Conservation (phyloP, 2,113 vertebrate genomes). For the Lagopus muta region DNA sequence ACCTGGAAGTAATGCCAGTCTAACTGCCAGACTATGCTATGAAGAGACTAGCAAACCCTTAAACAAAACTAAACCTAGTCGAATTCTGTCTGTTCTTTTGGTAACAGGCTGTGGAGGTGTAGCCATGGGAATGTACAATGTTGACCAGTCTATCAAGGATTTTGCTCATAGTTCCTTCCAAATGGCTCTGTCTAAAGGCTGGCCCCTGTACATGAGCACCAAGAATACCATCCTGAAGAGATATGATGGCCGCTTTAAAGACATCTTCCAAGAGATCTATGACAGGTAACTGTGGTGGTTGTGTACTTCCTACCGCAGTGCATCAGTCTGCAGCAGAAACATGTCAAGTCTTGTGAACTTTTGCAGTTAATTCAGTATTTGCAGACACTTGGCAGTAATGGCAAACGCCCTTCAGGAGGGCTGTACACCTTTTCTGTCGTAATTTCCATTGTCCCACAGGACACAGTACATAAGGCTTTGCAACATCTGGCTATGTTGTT, state of each 20-base stretch:
- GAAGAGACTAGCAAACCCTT: not conserved
- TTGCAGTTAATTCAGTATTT: not conserved
- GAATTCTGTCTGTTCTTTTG: not conserved
- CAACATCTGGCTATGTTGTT: not conserved
- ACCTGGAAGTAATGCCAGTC: not conserved
- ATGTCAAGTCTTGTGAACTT: not conserved
- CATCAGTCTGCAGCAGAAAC: not conserved
- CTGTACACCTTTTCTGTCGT: fast-evolving
- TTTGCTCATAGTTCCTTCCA: constrained; percentile 99
- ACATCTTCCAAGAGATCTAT: constrained; percentile 99
- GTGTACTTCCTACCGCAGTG: not conserved
- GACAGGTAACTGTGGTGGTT: constrained; percentile 84
- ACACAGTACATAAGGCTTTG: not conserved
- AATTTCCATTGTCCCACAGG: not conserved
- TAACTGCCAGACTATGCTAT: not conserved
- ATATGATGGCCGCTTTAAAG: constrained; percentile 97
- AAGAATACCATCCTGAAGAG: constrained; percentile 99
- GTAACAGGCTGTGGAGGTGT: constrained; percentile 89
- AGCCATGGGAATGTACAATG: constrained; percentile 98
- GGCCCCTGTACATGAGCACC: constrained; percentile 97
- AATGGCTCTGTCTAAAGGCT: constrained; percentile 90
- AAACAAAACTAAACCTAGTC: not conserved
- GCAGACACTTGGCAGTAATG: not conserved
- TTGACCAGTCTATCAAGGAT: constrained; percentile 92
- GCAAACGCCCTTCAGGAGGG: no score